Evolutionary conservation across 2,888 invertebrate species (phyloP).

Genomic region (Dioctria linearis): DNA sequence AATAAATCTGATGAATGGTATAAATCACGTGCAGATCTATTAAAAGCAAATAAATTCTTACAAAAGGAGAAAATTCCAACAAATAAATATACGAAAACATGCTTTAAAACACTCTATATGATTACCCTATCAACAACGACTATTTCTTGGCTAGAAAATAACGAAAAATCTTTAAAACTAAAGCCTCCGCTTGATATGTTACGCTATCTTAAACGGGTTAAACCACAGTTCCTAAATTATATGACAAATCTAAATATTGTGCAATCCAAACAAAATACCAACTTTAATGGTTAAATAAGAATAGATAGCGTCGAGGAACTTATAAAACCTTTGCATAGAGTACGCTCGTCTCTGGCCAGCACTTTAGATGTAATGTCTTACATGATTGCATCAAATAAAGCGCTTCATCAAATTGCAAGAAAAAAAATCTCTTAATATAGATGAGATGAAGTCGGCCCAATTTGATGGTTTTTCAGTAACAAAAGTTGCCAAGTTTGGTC

Average conservation of each 20-base stretch:
- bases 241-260: not conserved
- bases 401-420: slow-evolving; percentile 74
- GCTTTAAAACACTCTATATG: not conserved
- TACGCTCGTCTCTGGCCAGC: slow-evolving; percentile 61
- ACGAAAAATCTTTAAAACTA: slow-evolving; percentile 61
- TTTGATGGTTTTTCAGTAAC: slow-evolving; percentile 76
- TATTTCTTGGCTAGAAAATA: slow-evolving; percentile 62
- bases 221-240: slow-evolving; percentile 12
- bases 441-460: slow-evolving; percentile 67
- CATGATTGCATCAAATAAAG: slow-evolving; percentile 76
- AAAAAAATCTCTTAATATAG: slow-evolving; percentile 71
- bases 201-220: slow-evolving; percentile 63
- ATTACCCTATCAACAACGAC: slow-evolving; percentile 61
- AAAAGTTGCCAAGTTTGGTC: slow-evolving; percentile 74
- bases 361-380: slow-evolving; percentile 74
- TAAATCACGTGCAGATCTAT: slow-evolving; percentile 71
- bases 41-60: slow-evolving; percentile 60
- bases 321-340: slow-evolving; percentile 54
- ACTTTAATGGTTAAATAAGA: not conserved
- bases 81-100: slow-evolving; percentile 50
- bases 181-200: slow-evolving; percentile 65
- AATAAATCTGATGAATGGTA: slow-evolving; percentile 74
- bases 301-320: slow-evolving; percentile 27
- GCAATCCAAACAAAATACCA: not conserved
- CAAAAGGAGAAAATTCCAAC: slow-evolving; percentile 54